Percentiles rank a stretch among this genome's conserved stretches.
Conservation (phyloP, 2,113 vertebrate genomes). For the Ciconia maguari region DNA sequence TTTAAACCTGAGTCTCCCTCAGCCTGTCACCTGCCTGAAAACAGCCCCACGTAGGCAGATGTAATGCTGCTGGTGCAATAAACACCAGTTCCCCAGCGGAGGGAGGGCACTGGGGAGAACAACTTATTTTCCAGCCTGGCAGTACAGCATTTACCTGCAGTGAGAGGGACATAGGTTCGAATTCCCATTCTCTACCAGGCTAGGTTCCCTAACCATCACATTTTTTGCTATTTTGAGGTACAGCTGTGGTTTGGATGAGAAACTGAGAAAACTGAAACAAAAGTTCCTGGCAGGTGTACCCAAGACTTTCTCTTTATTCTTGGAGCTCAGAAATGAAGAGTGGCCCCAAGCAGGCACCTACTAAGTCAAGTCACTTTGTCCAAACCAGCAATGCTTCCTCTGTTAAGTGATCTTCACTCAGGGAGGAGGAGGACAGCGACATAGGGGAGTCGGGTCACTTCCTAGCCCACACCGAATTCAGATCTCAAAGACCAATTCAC, state of each 20-base stretch:
- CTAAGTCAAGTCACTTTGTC: neutral
- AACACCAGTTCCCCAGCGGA: neutral
- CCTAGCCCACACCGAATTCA: neutral
- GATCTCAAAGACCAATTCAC: neutral
- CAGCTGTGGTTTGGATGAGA: neutral
- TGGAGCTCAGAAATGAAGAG: neutral
- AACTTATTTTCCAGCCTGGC: neutral
- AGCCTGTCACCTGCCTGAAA: neutral
- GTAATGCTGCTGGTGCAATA: too few species aligned
- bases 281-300: neutral
- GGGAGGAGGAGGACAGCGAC: neutral
- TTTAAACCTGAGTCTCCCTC: neutral
- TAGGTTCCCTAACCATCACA: neutral
- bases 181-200: neutral
- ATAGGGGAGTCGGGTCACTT: neutral
- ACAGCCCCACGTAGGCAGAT: accelerated
- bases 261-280: neutral
- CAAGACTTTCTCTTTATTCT: neutral
- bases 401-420: neutral
- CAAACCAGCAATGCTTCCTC: neutral
- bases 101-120: neutral
- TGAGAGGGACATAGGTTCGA: neutral
- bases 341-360: neutral
- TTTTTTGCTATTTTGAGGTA: neutral
- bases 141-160: neutral